Conservation (phyloP, 2,113 vertebrate genomes). For the Chionodraco myersi region DNA sequence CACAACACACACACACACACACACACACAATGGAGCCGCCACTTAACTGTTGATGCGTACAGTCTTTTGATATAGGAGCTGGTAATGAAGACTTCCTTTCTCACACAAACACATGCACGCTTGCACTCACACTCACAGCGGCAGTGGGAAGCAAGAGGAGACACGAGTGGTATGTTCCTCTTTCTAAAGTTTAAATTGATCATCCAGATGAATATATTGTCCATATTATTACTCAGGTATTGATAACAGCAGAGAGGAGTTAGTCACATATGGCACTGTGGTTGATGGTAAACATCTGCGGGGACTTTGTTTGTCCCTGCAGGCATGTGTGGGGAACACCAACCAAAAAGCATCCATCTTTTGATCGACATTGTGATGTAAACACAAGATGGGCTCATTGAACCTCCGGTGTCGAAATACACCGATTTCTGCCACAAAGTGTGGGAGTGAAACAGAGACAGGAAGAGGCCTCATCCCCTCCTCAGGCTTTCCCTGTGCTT, state of each 20-base stretch:
- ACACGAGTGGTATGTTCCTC: background rate
- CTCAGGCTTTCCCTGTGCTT: constrained; percentile 10
- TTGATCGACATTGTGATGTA: constrained; percentile 62
- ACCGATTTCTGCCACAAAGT: background rate
- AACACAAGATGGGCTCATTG: constrained; percentile 48
- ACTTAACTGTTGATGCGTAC: constrained; percentile 39
- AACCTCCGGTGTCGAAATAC: constrained; percentile 60
- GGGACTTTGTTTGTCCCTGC: constrained; percentile 25
- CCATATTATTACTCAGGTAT: background rate
- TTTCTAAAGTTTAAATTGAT: background rate
- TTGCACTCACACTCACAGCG: constrained; percentile 24
- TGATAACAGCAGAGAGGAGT: background rate
- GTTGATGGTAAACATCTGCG: background rate
- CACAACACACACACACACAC: constrained; percentile 30
- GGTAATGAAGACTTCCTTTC: constrained; percentile 42
- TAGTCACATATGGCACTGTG: background rate
- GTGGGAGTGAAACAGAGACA: constrained; percentile 11
- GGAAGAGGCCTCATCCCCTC: constrained; percentile 34
- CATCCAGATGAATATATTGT: background rate
- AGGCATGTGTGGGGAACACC: constrained; percentile 24
- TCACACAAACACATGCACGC: constrained; percentile 38
- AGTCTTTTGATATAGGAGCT: constrained; percentile 65
- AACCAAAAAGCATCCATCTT: constrained; percentile 49
- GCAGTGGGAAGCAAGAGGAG: background rate
- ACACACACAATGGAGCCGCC: constrained; percentile 13